A percentile compares a stretch with the other conserved stretches of the same genome.
phyloP scores from a whole-genome alignment of 2,888 invertebrate species.

The Xanthorhoe spadicearia region DNA sequence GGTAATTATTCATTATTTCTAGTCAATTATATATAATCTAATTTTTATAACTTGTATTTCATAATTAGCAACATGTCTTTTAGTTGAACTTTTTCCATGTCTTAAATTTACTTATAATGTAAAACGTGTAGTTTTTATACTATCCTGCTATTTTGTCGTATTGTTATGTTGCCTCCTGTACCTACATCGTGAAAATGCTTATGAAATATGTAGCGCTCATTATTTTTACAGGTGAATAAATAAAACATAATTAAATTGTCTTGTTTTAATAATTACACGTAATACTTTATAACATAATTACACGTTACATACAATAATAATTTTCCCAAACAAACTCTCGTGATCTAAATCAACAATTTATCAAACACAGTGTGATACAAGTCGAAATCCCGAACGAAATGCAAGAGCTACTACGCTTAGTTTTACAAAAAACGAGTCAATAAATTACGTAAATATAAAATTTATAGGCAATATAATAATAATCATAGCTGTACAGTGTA shows the following conservation, averaged over 20 bases:
- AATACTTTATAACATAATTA: constrained; percentile 85
- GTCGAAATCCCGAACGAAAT: constrained; percentile 78
- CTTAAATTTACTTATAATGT: constrained; percentile 1
- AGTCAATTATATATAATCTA: not conserved
- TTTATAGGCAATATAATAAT: constrained; percentile 68
- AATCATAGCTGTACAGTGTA: constrained; percentile 80
- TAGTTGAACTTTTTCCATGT: constrained; percentile 19
- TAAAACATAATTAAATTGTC: constrained; percentile 75
- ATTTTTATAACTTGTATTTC: not conserved
- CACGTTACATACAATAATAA: constrained; percentile 83
- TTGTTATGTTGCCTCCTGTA: constrained; percentile 2
- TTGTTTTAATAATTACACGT: constrained; percentile 84
- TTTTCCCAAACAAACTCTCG: constrained; percentile 81
- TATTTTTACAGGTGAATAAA: constrained; percentile 41
- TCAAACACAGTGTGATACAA: constrained; percentile 75
- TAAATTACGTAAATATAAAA: constrained; percentile 83
- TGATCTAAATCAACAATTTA: constrained; percentile 76
- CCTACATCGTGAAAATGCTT: constrained; percentile 14
- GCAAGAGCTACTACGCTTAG: constrained; percentile 74
- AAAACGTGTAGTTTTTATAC: constrained; percentile 14
- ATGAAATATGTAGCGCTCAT: constrained; percentile 6
- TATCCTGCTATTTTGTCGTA: not conserved
- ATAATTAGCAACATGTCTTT: constrained; percentile 1
- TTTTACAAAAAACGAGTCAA: constrained; percentile 75
- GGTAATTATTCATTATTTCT: constrained; percentile 19